Base-by-base conservation (phyloP, 1,140 invertebrate genomes). In the Triops cancriformis region DNA sequence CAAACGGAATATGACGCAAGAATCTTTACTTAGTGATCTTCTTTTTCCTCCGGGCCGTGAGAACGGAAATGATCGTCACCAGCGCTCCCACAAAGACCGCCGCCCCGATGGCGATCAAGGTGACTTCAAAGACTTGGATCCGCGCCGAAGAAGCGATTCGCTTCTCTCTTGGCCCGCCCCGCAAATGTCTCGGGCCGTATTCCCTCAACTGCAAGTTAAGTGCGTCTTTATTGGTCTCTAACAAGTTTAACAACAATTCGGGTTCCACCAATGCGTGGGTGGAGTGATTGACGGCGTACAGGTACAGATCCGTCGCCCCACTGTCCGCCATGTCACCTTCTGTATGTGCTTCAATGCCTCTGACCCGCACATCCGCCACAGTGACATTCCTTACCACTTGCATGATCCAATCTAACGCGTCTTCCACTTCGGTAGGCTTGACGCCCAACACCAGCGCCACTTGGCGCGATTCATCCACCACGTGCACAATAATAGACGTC, bases 401-500 rank as follows among this genome's bases (percentile, higher is more conserved):
- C 42, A 45, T 28, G 26, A 76, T 51, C 31, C 74, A 75, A 41
- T 41, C 23, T 4, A 42, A 75, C n/a, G 27, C 45, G 41, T 26
- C 74, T 82, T 94, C 92, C 5, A 94, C 88, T 73, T 92, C 89
- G 42, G 90, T 88, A 0, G 93, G 92, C 80, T 89, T 91, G 0
- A 89, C 89, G 2, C 88, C 91, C 78, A 94, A 87, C 0, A 93
- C 91, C 82, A 95, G 87, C 0, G 93, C 89, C 12, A 94, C 87
- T 83, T 94, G 91, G 80, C 91, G 92, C 43, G 90, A 88, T 81
- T 93, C 92, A 80, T 94, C 91, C 72, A 95, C 83, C 7, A 94
- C 89, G 83, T 94, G 93, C 1, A 95, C 89, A 84, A 93, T 92
- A 79, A 94, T 91, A 82, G 93, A 94, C 72, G 90, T 90, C 74